Base-by-base conservation (phyloP, 2,113 vertebrate species). In the Penelope pileata region DNA sequence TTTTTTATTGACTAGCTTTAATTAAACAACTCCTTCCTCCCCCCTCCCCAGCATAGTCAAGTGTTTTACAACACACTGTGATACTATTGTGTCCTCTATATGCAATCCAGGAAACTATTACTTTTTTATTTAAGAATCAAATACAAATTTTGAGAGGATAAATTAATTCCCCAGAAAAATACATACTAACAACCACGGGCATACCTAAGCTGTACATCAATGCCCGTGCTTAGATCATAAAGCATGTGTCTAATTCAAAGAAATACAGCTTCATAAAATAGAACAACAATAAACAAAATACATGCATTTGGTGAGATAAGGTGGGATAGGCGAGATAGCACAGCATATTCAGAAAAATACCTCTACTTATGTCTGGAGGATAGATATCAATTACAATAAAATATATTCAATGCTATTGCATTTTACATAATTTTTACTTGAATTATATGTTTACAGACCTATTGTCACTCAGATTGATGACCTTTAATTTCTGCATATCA, bases 391-490 rank as follows among this genome's bases (percentile, higher is more conserved):
- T 64, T 47, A 66, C 43, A 40, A 22, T 42, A 30, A 36, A 48
- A 40, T 38, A 48, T 36, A 13, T 27, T 59, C 13, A 23, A 80
- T 93, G 78, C 8, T 79, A 76, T 15, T 74, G 36, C 47, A 90
- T 83, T 94, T 93, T 56, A 94, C 70, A 82, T 36, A 86, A 66
- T 48, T 58, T 78, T 23, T 51, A 95, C 76, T 89, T 66, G 14
- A 96, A 95, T 70, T 60, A 96, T 34, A 9, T 29, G 92, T 83
- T 93, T 86, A 98, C 99, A 98, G 98, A 99, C 99, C 99, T 99
- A 97, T 99, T 99, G 96, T 99, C 99, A 96, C 99, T 99, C 88
- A 99, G 98, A 95, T 99, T 99, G 96, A 99, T 98, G 94, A 99
- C 99, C 98, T 99, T 99, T 83, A 99, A 98, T 97, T 98, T 99